phyloP scores from a whole-genome alignment of 2,113 vertebrate genomes.

The Arvicanthis niloticus region DNA sequence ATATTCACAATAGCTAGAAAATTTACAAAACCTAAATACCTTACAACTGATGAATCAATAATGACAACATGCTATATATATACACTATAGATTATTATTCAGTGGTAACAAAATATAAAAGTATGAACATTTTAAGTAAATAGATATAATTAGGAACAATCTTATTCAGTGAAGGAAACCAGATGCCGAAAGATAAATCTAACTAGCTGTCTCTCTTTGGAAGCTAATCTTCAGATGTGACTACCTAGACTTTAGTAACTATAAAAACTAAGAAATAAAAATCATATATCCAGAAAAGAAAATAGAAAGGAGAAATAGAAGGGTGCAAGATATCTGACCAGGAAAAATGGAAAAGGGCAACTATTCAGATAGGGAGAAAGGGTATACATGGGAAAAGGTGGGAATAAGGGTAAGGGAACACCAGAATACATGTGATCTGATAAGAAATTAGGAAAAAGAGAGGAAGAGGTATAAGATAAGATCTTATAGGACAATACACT shows the following conservation, averaged over 20 bases:
- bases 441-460: not conserved
- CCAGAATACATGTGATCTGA: not conserved
- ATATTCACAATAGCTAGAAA: not conserved
- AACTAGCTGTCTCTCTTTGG: not conserved
- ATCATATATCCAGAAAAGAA: not conserved
- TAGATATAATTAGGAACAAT: not conserved
- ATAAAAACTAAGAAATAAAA: not conserved
- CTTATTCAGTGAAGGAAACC: not conserved
- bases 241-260: not conserved
- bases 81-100: not conserved
- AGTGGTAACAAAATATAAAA: not conserved
- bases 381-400: not conserved
- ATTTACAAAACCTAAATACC: not conserved
- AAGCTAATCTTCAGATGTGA: not conserved
- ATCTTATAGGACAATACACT: not conserved
- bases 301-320: not conserved
- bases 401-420: not conserved
- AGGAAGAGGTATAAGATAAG: not conserved
- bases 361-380: not conserved
- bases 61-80: not conserved
- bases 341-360: not conserved
- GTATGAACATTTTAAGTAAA: not conserved
- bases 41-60: not conserved
- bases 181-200: not conserved
- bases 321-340: too few relatives aligned